Conservation (phyloP, 2,888 invertebrate genomes). For the Gisinianus flammeolus region DNA sequence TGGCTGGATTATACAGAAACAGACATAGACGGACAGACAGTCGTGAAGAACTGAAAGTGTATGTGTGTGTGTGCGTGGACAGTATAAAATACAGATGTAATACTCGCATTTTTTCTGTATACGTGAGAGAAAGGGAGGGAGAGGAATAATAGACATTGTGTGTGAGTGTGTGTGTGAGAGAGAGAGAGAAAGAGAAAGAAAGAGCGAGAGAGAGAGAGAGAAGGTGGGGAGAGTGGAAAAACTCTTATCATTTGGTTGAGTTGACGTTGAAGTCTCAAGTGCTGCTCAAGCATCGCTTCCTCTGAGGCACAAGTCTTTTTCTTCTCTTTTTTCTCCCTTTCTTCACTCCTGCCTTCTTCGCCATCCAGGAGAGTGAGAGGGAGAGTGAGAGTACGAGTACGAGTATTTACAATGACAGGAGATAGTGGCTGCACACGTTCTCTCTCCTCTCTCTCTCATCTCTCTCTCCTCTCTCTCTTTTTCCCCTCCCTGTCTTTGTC, state of each 20-base stretch:
- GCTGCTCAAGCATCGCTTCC: background rate
- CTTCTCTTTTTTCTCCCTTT: background rate
- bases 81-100: background rate
- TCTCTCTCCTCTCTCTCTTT: background rate
- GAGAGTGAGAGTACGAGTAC: too few species aligned
- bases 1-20: background rate
- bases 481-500: constrained; percentile 4
- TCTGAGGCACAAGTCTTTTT: background rate
- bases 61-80: background rate
- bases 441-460: background rate
- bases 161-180: background rate
- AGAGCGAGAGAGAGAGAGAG: background rate
- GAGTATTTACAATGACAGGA: too few species aligned
- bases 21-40: background rate
- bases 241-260: constrained; percentile 27
- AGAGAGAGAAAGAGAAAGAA: background rate
- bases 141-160: background rate
- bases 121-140: background rate
- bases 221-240: background rate
- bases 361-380: too few species aligned
- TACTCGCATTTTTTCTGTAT: background rate
- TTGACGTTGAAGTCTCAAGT: constrained; percentile 26
- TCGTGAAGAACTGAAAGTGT: background rate
- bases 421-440: too few species aligned
- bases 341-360: background rate